Evolutionary conservation across 2,888 invertebrate genomes (phyloP).

Genomic region (Trissolcus brochymenae): DNA sequence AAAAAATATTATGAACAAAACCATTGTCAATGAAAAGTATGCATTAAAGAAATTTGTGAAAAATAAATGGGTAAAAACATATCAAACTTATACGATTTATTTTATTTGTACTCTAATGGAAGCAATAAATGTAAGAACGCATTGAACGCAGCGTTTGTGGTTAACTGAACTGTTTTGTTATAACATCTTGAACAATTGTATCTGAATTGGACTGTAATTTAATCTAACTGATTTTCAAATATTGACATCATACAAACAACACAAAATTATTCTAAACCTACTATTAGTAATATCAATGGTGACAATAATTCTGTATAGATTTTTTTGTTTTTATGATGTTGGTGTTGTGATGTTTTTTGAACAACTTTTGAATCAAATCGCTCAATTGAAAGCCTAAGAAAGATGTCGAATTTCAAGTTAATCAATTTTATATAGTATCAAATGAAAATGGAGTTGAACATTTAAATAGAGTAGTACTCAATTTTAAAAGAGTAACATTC

Average conservation of each 20-base stretch:
- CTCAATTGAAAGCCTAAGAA: neutral
- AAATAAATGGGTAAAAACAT: conserved; percentile 55
- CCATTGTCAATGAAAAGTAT: conserved; percentile 52
- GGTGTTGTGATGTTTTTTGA: conserved; percentile 3
- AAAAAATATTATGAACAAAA: conserved; percentile 30
- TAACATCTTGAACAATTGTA: conserved; percentile 22
- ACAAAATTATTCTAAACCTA: conserved; percentile 30
- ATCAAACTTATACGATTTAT: conserved; percentile 47
- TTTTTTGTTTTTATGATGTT: conserved; percentile 46
- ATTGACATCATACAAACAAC: conserved; percentile 42
- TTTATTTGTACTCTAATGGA: conserved; percentile 18
- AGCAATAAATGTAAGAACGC: conserved; percentile 14
- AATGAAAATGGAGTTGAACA: conserved; percentile 5
- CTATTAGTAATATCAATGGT: conserved; percentile 33
- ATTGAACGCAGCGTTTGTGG: neutral
- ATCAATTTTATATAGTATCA: neutral
- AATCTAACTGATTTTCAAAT: neutral
- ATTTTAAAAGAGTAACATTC: neutral
- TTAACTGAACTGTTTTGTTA: conserved; percentile 4
- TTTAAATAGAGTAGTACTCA: conserved; percentile 4
- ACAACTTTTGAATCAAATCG: neutral
- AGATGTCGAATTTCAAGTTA: neutral
- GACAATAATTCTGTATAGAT: conserved; percentile 45
- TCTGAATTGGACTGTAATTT: neutral
- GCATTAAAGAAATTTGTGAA: conserved; percentile 40